Evolutionary conservation across 2,888 invertebrate species (phyloP).

Genomic region (Ophion slaviceki): DNA sequence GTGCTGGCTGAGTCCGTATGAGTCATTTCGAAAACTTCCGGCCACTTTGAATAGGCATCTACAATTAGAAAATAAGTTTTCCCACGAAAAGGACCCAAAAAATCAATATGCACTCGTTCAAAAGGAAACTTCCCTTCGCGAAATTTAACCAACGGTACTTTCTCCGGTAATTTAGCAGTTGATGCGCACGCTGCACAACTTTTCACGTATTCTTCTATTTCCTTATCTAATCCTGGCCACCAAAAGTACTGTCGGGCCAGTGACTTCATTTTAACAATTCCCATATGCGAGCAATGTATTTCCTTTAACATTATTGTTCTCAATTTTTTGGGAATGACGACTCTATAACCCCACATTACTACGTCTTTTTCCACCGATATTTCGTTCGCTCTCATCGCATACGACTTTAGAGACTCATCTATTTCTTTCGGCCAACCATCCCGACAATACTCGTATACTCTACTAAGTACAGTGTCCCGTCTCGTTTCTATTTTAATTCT

Average conservation of each 20-base stretch:
- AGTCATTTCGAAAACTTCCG: constrained; percentile 58
- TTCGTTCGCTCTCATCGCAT: constrained; percentile 26
- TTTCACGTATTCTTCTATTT: constrained; percentile 59
- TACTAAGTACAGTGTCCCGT: constrained; percentile 34
- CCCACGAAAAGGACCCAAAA: constrained; percentile 59
- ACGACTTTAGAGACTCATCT: constrained; percentile 26
- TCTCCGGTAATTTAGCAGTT: constrained; percentile 44
- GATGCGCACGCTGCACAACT: constrained; percentile 46
- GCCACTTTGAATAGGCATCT: constrained; percentile 65
- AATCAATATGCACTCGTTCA: constrained; percentile 65
- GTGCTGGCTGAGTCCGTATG: constrained; percentile 39
- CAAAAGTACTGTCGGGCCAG: constrained; percentile 52
- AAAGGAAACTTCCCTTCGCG: constrained; percentile 36
- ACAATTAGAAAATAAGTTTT: constrained; percentile 61
- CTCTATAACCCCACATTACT: constrained; percentile 62
- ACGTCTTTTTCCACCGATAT: constrained; percentile 32
- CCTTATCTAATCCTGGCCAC: constrained; percentile 61
- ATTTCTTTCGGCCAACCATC: constrained; percentile 42
- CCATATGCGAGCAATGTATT: constrained; percentile 54
- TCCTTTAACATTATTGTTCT: constrained; percentile 36
- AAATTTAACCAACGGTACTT: constrained; percentile 52
- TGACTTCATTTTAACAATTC: constrained; percentile 60
- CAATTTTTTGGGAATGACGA: constrained; percentile 16
- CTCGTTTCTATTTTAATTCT: constrained; percentile 33
- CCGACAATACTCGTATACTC: constrained; percentile 31